Evolutionary conservation across 2,888 invertebrate species (phyloP).

Genomic region (Lasioglossum leucozonium): DNA sequence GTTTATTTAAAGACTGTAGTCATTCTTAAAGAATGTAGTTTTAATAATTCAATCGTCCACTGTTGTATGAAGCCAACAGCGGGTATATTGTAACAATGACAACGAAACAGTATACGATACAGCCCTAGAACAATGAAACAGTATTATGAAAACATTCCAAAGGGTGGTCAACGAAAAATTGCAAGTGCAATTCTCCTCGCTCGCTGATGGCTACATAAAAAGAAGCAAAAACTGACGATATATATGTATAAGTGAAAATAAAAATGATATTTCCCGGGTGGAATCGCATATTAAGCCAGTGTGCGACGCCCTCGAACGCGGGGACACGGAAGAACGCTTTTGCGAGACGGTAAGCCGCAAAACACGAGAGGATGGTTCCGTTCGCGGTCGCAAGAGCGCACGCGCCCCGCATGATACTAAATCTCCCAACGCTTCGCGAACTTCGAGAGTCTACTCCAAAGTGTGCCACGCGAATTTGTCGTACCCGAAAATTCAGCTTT

Average conservation of each 20-base stretch:
- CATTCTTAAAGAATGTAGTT: no score
- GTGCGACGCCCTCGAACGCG: neutral
- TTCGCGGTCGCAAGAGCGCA: slow-evolving; percentile 59
- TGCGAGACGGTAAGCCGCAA: slow-evolving; percentile 25
- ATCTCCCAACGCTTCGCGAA: slow-evolving; percentile 52
- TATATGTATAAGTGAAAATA: neutral
- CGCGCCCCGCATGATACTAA: slow-evolving; percentile 70
- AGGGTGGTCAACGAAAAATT: neutral
- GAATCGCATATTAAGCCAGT: neutral
- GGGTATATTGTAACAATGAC: no score
- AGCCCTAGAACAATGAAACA: no score
- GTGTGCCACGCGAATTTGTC: neutral
- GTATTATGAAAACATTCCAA: neutral
- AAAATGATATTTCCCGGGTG: neutral
- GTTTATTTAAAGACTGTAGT: no score
- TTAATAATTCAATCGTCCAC: no score
- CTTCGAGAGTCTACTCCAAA: neutral
- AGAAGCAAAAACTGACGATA: neutral
- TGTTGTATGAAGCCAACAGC: no score
- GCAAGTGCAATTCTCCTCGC: neutral
- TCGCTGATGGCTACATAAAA: no score
- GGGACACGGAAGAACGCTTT: slow-evolving; percentile 1
- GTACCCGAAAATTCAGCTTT: neutral
- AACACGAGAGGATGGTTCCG: slow-evolving; percentile 27
- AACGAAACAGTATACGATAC: no score